A percentile compares a stretch with the other conserved stretches of the same genome.
Conservation (phyloP, 2,797 vertebrate species). For the Apogon hyalosoma region DNA sequence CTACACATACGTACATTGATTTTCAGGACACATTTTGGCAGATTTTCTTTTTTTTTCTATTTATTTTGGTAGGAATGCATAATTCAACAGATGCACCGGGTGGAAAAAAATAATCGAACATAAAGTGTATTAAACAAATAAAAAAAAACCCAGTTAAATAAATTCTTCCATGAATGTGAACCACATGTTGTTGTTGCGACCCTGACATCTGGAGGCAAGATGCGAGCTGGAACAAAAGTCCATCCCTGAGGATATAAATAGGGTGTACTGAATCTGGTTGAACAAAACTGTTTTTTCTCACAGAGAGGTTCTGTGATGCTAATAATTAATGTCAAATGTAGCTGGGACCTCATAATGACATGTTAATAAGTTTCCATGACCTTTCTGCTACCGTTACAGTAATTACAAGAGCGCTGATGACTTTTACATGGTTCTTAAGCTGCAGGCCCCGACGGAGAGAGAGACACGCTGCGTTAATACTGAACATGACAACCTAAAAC, state of each 20-base stretch:
- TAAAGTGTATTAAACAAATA: conserved; percentile 14
- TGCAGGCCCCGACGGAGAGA: conserved; percentile 36
- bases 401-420: conserved; percentile 74
- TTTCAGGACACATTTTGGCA: conserved; percentile 33
- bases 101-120: background rate
- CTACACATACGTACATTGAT: conserved; percentile 21
- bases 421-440: conserved; percentile 68
- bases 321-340: conserved; percentile 75
- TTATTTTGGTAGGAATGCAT: conserved; percentile 48
- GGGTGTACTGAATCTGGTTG: conserved; percentile 15
- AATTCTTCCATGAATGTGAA: conserved; percentile 36
- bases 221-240: conserved; percentile 25
- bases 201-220: conserved; percentile 66
- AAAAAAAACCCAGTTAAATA: conserved; percentile 7
- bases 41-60: conserved; percentile 28
- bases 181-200: conserved; percentile 47
- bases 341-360: conserved; percentile 72
- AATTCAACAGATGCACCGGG: conserved; percentile 38
- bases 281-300: conserved; percentile 31
- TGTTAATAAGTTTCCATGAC: conserved; percentile 75
- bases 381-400: conserved; percentile 61
- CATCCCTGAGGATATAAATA: conserved; percentile 34
- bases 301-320: conserved; percentile 48
- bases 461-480: conserved; percentile 15
- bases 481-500: conserved; percentile 66